Evolutionary conservation across 2,113 vertebrate genomes (phyloP).

Genomic region (Brevimyrus niger): DNA sequence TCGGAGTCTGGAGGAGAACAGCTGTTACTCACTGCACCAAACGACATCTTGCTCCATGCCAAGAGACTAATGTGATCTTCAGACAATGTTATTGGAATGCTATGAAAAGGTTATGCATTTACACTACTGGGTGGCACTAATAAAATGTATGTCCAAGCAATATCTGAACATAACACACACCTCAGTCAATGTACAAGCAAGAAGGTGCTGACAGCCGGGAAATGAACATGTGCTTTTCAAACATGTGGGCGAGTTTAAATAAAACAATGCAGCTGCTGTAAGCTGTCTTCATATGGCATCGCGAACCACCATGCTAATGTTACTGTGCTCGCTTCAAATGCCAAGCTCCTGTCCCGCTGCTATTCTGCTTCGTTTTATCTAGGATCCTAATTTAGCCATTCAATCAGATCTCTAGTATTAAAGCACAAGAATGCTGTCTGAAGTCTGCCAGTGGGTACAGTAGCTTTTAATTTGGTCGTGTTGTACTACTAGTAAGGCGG

Average conservation of each 20-base stretch:
- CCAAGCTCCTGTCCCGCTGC: not conserved
- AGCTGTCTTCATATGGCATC: slow-evolving; percentile 24
- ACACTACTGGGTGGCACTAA: not conserved
- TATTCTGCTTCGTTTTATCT: not conserved
- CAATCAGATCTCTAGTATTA: not conserved
- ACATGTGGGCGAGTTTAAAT: not conserved
- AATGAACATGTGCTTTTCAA: not conserved
- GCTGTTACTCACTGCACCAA: not conserved
- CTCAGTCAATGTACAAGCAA: not conserved
- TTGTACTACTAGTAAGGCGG: not conserved
- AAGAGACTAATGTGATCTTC: slow-evolving; percentile 1
- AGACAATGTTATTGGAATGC: not conserved
- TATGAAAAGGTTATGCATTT: not conserved
- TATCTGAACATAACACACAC: not conserved
- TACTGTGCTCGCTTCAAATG: not conserved
- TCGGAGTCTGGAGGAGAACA: slow-evolving; percentile 66
- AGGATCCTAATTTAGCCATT: not conserved
- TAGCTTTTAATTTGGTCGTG: not conserved
- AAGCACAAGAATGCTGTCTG: not conserved
- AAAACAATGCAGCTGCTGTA: not conserved
- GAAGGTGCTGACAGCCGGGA: not conserved
- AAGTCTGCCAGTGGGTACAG: not conserved
- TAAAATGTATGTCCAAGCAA: not conserved
- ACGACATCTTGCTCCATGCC: not conserved
- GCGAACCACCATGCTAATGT: slow-evolving; percentile 20